A percentile compares a stretch with the other conserved stretches of the same genome.
Evolutionary conservation across 2,113 vertebrate genomes (phyloP).

Genomic region (Strix aluco): DNA sequence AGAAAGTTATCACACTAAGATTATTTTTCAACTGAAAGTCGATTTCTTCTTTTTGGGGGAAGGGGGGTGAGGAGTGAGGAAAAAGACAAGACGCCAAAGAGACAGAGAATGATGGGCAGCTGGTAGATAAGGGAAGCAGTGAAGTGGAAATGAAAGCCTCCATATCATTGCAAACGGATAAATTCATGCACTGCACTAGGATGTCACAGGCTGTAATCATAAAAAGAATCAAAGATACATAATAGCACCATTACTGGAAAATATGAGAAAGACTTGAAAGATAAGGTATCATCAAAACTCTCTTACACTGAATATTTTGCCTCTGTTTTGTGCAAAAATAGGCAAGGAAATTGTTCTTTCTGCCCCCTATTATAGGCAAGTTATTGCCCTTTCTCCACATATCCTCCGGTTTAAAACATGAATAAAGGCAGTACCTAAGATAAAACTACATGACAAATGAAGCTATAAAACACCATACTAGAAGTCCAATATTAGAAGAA

Average conservation of each 20-base stretch:
- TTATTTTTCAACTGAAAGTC: not conserved
- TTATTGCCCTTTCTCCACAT: not conserved
- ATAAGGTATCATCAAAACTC: slow-evolving; percentile 31
- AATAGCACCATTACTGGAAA: slow-evolving; percentile 5
- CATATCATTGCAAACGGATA: slow-evolving; percentile 41
- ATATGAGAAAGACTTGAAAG: slow-evolving; percentile 45
- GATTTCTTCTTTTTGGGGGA: not conserved
- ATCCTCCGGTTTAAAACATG: slow-evolving; percentile 37
- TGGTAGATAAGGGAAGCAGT: slow-evolving; percentile 26
- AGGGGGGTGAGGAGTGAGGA: not conserved
- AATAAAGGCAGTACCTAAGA: slow-evolving; percentile 29
- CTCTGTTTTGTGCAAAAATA: slow-evolving; percentile 14
- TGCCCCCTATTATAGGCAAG: not conserved
- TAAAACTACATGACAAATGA: slow-evolving; percentile 55
- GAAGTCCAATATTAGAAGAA: not conserved
- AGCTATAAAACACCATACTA: slow-evolving; percentile 30
- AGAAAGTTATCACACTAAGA: not conserved
- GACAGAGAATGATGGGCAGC: slow-evolving; percentile 39
- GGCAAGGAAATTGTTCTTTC: slow-evolving; percentile 14
- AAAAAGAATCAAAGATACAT: slow-evolving; percentile 47
- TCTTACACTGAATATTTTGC: slow-evolving; percentile 23
- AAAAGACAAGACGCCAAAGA: not conserved
- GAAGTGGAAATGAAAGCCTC: slow-evolving; percentile 54
- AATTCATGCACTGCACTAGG: not conserved
- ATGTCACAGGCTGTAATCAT: slow-evolving; percentile 50